Conservation (phyloP, 2,888 invertebrate species). For the Cephus rjabovi region DNA sequence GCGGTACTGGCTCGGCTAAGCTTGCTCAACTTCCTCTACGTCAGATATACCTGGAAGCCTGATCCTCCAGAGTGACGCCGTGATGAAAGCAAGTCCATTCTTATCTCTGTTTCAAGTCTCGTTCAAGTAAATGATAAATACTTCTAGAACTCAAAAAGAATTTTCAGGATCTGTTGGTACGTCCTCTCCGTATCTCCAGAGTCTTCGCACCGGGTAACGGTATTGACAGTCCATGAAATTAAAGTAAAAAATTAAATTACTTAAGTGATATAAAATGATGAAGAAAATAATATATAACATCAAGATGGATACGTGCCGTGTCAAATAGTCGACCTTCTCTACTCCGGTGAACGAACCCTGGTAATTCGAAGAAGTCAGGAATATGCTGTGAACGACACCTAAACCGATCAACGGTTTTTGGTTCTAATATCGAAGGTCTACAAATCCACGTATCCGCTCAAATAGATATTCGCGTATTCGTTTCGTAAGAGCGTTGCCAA, state of each 20-base stretch:
- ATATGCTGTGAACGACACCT: not conserved
- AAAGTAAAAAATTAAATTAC: not conserved
- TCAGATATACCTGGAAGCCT: not conserved
- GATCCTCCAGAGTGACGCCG: not conserved
- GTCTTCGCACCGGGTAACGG: not conserved
- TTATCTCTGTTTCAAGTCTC: not conserved
- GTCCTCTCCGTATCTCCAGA: not conserved
- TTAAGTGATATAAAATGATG: not conserved
- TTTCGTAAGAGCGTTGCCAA: not conserved
- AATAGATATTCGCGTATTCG: not conserved
- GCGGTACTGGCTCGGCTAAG: not conserved
- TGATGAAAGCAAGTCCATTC: not conserved
- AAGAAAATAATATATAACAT: not conserved
- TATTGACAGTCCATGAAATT: not conserved
- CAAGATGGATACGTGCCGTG: not conserved
- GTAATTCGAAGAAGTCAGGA: not conserved
- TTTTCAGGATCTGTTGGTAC: not conserved
- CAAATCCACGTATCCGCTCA: not conserved
- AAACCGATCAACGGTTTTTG: not conserved
- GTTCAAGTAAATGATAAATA: not conserved
- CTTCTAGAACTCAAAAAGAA: not conserved
- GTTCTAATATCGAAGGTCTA: not conserved
- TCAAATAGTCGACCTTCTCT: not conserved
- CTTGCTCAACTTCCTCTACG: constrained; percentile 7
- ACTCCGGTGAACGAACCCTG: not conserved